phyloP scores from a whole-genome alignment of 2,113 vertebrate genomes.

The Calidris pygmaea region DNA sequence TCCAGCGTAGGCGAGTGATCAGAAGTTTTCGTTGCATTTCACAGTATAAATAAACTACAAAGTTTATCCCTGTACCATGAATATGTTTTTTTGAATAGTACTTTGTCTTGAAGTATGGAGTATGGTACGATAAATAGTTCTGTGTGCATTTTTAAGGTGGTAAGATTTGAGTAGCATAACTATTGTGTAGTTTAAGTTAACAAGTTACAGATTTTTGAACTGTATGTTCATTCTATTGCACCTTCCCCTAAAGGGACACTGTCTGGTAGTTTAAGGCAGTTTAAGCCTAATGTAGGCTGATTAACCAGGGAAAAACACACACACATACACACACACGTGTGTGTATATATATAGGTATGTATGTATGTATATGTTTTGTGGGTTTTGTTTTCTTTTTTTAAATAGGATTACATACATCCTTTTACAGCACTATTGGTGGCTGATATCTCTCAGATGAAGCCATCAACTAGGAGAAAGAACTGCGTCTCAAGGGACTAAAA shows the following conservation, averaged over 20 bases:
- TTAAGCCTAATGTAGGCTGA: constrained; percentile 51
- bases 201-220: constrained; percentile 61
- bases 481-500: not conserved
- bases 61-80: constrained; percentile 76
- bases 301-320: constrained; percentile 31
- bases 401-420: not conserved
- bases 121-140: constrained; percentile 70
- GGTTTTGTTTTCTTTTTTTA: not conserved
- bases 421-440: constrained; percentile 9
- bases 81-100: constrained; percentile 74
- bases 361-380: not conserved
- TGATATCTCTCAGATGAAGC: constrained; percentile 7
- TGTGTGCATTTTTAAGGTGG: constrained; percentile 70
- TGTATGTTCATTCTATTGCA: constrained; percentile 69
- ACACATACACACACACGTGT: not conserved
- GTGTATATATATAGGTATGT: not conserved
- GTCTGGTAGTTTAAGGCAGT: constrained; percentile 62
- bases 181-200: constrained; percentile 72
- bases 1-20: constrained; percentile 67
- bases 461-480: constrained; percentile 20
- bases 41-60: constrained; percentile 76
- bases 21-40: constrained; percentile 75
- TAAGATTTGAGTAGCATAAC: constrained; percentile 68
- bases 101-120: constrained; percentile 63
- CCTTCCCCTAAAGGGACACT: constrained; percentile 67